Evolutionary conservation across 2,797 vertebrate species (phyloP), one percentile per base, ranked within the genome.

Genomic region (Otus scops): DNA sequence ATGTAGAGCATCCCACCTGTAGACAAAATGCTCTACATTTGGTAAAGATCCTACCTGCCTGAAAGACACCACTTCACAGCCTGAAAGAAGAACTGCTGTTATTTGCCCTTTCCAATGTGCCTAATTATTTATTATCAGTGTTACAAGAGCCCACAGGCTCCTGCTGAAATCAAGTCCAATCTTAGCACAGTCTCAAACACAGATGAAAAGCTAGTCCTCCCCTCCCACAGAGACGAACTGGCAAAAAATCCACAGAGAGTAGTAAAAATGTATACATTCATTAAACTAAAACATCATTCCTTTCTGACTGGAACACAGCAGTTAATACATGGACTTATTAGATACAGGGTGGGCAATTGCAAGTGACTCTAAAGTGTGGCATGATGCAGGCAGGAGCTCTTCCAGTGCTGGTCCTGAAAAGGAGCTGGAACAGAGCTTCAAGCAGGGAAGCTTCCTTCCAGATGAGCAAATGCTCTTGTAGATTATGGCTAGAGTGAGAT

Each of bases 371-470:
- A 38, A 39, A 69, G 24, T 6, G 15, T 10, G 10, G 43, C 0
- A 0, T 77, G 51, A 41, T 60, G 67, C 24, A 73, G 47, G 9
- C 34, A 81, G 51, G 30, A 60, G 10, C 10, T 91, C 2, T 79
- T 93, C 56, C 60, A 64, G 39, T 83, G 77, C 77, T 87, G 88
- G 39, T 74, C 32, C 74, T 48, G 16, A 92, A 95, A 94, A 81
- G 71, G 76, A 90, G 68, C 48, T 93, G 61, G 68, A 68, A 65
- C 50, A 77, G 77, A 87, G n/a, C 54, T 97, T 93, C 57, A 71
- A 54, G 56, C 34, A 26, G 50, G 30, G 83, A 41, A 59, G 38
- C 75, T 93, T 88, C 71, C 65, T 95, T 78, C 54, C 22, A 76
- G 21, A n/a, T 68, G 47, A 93, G 45, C 39, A 89, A 88, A 67